These are phyloP conservation scores for Trissolcus basalis DNA, from an alignment of 1,140 invertebrate genomes.

Conservation along the genomic window DNA sequence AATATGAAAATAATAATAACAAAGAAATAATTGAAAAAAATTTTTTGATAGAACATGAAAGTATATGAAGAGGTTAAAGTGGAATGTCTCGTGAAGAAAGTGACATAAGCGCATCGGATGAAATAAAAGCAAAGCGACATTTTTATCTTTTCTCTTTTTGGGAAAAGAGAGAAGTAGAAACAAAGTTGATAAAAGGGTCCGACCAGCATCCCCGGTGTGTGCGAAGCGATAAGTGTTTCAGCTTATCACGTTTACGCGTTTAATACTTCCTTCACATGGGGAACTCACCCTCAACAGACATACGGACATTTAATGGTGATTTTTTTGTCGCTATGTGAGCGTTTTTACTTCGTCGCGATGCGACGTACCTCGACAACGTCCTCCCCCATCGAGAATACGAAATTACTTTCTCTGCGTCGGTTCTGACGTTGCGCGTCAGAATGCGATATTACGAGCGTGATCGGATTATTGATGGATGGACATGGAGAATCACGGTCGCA, in stretches of 20 bases:
- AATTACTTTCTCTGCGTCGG: slow-evolving; percentile 61
- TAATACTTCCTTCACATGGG: slow-evolving; percentile 65
- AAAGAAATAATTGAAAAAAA: background rate
- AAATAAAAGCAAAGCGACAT: background rate
- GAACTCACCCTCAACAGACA: slow-evolving; percentile 67
- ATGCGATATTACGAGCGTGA: slow-evolving; percentile 59
- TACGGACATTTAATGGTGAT: slow-evolving; percentile 72
- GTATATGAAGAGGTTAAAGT: too few species aligned
- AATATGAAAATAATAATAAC: background rate
- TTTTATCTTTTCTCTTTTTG: slow-evolving; percentile 1
- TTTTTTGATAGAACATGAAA: too few species aligned
- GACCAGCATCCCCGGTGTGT: slow-evolving; percentile 49
- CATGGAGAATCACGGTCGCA: slow-evolving; percentile 55
- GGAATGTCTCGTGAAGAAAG: too few species aligned
- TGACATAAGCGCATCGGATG: too few species aligned
- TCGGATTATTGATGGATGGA: slow-evolving; percentile 64
- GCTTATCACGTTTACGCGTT: slow-evolving; percentile 73
- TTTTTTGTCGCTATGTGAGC: slow-evolving; percentile 67
- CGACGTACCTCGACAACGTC: slow-evolving; percentile 57
- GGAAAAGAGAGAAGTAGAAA: slow-evolving; percentile 5
- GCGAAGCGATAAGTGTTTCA: slow-evolving; percentile 68
- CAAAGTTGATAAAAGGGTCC: slow-evolving; percentile 16
- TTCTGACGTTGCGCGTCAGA: slow-evolving; percentile 55
- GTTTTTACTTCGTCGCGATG: slow-evolving; percentile 64
- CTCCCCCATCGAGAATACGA: slow-evolving; percentile 58